Conservation (phyloP, 2,888 invertebrate species). For the Conus canariensis region DNA sequence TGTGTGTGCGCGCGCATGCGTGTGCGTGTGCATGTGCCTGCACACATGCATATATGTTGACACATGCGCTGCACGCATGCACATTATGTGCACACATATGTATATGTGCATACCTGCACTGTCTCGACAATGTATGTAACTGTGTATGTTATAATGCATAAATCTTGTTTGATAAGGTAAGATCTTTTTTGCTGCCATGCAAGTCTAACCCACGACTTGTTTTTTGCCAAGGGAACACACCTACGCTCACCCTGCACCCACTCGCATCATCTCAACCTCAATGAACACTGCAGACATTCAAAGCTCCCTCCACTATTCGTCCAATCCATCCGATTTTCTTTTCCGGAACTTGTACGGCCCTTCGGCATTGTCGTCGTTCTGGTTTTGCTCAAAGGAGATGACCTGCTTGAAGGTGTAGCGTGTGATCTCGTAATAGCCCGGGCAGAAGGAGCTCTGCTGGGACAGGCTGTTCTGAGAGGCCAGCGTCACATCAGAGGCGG, state of each 20-base stretch:
- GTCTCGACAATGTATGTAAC: too few relatives aligned
- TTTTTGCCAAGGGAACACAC: neutral
- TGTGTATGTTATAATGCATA: too few relatives aligned
- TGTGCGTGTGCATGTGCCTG: too few relatives aligned
- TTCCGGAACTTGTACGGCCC: neutral
- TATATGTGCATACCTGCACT: too few relatives aligned
- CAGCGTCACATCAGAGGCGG: conserved; percentile 37
- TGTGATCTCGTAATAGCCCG: conserved; percentile 75
- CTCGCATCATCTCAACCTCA: neutral
- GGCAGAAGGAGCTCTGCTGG: conserved; percentile 70
- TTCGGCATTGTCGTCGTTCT: neutral
- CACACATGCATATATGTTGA: too few relatives aligned
- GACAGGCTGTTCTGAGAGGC: conserved; percentile 22
- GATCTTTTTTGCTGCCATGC: neutral
- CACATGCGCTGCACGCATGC: too few relatives aligned
- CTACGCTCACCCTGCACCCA: neutral
- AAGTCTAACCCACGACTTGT: neutral
- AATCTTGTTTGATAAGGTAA: too few relatives aligned
- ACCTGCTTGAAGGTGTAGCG: conserved; percentile 77
- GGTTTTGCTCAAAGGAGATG: conserved; percentile 54
- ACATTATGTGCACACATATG: too few relatives aligned
- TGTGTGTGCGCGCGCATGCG: too few relatives aligned
- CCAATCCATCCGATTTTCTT: neutral
- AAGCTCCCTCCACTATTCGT: neutral
- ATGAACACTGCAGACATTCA: too few relatives aligned